Evolutionary conservation across 2,888 invertebrate genomes (phyloP).

Genomic region (Didymodactylos carnosus): DNA sequence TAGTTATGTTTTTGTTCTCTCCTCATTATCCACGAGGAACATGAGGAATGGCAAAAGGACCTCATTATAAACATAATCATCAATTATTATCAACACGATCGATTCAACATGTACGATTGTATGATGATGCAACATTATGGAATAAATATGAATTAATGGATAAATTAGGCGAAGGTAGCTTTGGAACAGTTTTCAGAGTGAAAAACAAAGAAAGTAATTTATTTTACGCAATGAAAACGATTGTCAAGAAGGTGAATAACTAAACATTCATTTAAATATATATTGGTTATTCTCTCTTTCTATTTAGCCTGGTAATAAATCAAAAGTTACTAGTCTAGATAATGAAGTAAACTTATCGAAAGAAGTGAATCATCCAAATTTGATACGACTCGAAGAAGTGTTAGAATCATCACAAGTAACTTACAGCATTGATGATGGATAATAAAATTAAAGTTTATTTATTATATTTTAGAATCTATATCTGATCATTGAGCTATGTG

Average conservation of each 20-base stretch:
- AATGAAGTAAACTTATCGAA: conserved; percentile 41
- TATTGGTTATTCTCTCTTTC: not conserved
- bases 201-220: not conserved
- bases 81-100: not conserved
- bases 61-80: too few species aligned
- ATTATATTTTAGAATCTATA: conserved; percentile 35
- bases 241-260: conserved; percentile 29
- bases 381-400: conserved; percentile 40
- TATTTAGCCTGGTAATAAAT: conserved; percentile 24
- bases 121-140: not conserved
- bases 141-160: not conserved
- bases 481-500: conserved; percentile 41
- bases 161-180: conserved; percentile 8
- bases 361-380: conserved; percentile 41
- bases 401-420: conserved; percentile 38
- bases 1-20: too few species aligned
- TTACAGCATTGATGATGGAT: too few species aligned
- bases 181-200: conserved; percentile 7
- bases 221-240: conserved; percentile 30
- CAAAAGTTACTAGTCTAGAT: conserved; percentile 20
- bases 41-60: too few species aligned
- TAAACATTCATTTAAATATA: not conserved
- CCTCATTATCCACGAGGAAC: too few species aligned
- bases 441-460: not conserved
- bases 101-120: not conserved